Conservation (phyloP, 2,888 invertebrate genomes). For the Pyrrhosoma nymphula region DNA sequence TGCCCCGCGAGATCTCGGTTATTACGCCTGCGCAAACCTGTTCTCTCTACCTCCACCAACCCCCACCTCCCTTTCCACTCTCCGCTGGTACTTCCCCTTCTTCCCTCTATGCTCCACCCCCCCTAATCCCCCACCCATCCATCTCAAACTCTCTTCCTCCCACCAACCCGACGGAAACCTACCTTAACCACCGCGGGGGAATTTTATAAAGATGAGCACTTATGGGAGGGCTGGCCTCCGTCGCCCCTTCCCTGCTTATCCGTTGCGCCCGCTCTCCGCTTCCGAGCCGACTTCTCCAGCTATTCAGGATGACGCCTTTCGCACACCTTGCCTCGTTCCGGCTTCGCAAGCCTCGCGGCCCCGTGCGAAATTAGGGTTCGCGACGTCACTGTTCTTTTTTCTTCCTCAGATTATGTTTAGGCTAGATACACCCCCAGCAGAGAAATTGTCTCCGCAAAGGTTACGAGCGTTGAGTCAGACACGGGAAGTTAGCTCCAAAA, state of each 20-base stretch:
- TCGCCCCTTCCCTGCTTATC: neutral
- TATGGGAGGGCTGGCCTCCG: neutral
- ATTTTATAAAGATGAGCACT: slow-evolving; percentile 36
- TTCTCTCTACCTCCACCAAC: neutral
- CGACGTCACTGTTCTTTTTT: neutral
- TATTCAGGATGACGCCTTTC: neutral
- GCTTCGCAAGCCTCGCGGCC: neutral
- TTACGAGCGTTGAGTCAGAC: too few species aligned
- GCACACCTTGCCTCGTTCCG: neutral
- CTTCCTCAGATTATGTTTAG: neutral
- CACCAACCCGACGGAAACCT: neutral
- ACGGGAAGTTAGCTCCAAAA: too few species aligned
- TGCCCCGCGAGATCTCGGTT: slow-evolving; percentile 50
- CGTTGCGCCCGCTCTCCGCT: too few species aligned
- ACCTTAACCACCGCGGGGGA: slow-evolving; percentile 31
- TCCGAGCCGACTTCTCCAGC: neutral
- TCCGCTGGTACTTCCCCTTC: neutral
- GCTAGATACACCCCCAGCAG: too few species aligned
- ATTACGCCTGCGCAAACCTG: slow-evolving; percentile 64
- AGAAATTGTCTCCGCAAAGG: too few species aligned
- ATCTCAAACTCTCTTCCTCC: neutral
- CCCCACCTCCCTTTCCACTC: neutral
- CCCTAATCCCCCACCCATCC: neutral
- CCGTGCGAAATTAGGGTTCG: neutral
- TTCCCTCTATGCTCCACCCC: neutral